Conservation (phyloP, 2,888 invertebrate species). For the Phyto melanocephala region DNA sequence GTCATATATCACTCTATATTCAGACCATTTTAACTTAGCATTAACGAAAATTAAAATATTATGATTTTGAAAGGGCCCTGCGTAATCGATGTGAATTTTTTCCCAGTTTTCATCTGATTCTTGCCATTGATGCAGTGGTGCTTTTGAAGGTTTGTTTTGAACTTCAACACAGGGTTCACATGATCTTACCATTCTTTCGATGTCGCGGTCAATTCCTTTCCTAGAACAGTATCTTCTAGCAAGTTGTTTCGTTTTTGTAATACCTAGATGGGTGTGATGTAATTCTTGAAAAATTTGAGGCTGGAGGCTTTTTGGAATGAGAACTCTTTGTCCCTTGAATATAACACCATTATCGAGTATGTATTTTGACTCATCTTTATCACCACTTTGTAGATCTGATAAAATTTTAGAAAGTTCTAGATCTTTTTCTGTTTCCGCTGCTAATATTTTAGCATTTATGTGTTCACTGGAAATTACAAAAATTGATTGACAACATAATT, state of each 20-base stretch:
- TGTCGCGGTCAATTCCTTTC: background rate
- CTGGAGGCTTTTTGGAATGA: slow-evolving; percentile 59
- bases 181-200: background rate
- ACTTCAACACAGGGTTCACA: background rate
- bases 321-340: slow-evolving; percentile 61
- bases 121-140: background rate
- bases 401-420: background rate
- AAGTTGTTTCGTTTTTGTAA: background rate
- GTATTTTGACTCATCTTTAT: slow-evolving; percentile 3
- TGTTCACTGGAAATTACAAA: slow-evolving; percentile 15
- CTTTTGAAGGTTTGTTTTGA: background rate
- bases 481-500: slow-evolving; percentile 7
- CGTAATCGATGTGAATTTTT: background rate
- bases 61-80: background rate
- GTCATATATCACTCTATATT: background rate
- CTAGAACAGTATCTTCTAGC: too few species aligned
- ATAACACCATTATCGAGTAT: too few species aligned
- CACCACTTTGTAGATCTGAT: background rate
- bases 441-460: slow-evolving; percentile 24
- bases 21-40: background rate
- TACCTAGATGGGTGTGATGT: slow-evolving; percentile 65
- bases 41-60: background rate
- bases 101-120: background rate
- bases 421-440: slow-evolving; percentile 19
- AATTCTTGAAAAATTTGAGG: slow-evolving; percentile 59